Conservation (phyloP, 2,113 vertebrate species). For the Acanthisitta chloris region DNA sequence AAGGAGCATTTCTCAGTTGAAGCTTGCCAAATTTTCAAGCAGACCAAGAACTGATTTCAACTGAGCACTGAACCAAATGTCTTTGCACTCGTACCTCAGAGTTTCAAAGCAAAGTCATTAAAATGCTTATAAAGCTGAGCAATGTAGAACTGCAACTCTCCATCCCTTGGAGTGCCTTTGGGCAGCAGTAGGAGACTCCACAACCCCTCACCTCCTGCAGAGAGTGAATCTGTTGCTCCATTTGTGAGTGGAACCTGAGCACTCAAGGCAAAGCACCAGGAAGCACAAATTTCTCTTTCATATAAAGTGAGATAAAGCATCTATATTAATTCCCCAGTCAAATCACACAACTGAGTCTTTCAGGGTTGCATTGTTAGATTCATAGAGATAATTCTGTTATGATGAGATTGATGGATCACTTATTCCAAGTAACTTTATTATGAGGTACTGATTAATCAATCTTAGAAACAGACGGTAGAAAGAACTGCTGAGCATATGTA, state of each 20-base stretch:
- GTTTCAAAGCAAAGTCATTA: background rate
- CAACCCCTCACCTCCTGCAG: background rate
- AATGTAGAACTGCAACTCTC: background rate
- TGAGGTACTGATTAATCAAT: background rate
- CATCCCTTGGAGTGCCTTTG: background rate
- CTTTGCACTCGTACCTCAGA: background rate
- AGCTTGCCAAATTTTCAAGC: background rate
- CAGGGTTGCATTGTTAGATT: background rate
- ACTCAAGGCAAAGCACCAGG: background rate
- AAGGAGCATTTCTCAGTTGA: background rate
- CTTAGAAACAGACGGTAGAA: background rate
- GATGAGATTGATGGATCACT: background rate
- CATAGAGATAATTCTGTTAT: background rate
- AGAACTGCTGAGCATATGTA: background rate
- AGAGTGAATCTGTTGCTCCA: background rate
- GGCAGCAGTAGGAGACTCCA: background rate
- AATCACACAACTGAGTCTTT: background rate
- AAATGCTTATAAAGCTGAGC: background rate
- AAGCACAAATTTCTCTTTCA: background rate
- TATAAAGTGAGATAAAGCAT: background rate
- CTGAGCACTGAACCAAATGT: background rate
- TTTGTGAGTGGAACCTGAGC: background rate
- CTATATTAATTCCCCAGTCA: background rate
- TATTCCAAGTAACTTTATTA: constrained; percentile 17
- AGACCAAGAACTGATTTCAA: background rate